A percentile compares a stretch with the other conserved stretches of the same genome.
phyloP scores from a whole-genome alignment of 2,888 invertebrate genomes.

The Alviniconcha strummeri region DNA sequence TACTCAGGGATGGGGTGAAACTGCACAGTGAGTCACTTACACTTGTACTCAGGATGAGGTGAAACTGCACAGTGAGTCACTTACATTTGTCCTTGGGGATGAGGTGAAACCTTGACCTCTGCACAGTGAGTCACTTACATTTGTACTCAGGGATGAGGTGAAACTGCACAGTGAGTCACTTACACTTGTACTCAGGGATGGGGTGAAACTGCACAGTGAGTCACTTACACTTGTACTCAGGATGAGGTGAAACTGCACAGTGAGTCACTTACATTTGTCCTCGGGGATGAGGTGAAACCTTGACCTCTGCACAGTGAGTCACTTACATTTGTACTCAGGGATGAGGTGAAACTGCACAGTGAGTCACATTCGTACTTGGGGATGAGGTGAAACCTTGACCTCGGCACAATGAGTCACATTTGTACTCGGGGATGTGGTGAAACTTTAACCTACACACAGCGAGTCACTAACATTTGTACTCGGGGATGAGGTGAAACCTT shows the following conservation, averaged over 20 bases:
- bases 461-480: neutral
- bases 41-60: neutral
- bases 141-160: constrained; percentile 74
- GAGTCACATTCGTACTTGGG: too few species aligned
- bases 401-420: too few species aligned
- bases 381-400: too few species aligned
- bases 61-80: too few species aligned
- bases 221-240: too few species aligned
- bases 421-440: too few species aligned
- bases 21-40: constrained; percentile 27
- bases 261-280: neutral
- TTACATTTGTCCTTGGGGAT: too few species aligned
- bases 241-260: constrained; percentile 77
- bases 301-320: constrained; percentile 38
- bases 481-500: too few species aligned
- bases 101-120: constrained; percentile 77
- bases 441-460: constrained; percentile 62
- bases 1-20: constrained; percentile 77
- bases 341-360: too few species aligned
- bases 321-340: neutral
- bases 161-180: constrained; percentile 69
- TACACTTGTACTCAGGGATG: neutral
- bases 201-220: too few species aligned
- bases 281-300: constrained; percentile 78
- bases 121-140: neutral